Conservation (phyloP, 2,113 vertebrate species). For the Capreolus pygargus region DNA sequence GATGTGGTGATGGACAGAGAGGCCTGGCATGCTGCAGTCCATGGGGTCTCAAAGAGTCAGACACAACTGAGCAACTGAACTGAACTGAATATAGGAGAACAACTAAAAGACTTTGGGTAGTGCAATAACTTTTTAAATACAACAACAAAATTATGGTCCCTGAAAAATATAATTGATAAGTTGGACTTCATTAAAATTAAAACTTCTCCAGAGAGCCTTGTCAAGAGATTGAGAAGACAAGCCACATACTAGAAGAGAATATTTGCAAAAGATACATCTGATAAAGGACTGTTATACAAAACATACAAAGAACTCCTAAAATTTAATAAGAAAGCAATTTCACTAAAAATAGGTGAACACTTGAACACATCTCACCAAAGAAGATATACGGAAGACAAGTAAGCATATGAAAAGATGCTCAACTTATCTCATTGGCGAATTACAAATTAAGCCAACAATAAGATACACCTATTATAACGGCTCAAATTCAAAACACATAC, state of each 20-base stretch:
- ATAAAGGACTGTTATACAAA: too few species aligned
- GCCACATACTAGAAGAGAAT: neutral
- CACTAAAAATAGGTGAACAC: neutral
- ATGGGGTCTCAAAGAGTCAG: too few species aligned
- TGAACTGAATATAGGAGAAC: neutral
- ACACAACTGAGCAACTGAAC: too few species aligned
- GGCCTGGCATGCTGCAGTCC: too few species aligned
- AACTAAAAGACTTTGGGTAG: neutral
- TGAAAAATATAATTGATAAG: neutral
- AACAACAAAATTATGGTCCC: neutral
- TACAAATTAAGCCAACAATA: neutral
- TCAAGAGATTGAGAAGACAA: neutral
- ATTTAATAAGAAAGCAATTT: neutral
- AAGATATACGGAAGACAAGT: neutral
- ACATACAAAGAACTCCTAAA: neutral
- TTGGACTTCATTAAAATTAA: neutral
- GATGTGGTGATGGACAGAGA: too few species aligned
- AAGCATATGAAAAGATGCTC: neutral
- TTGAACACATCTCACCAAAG: neutral
- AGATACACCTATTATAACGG: neutral
- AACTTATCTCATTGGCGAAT: neutral
- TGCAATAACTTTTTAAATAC: neutral
- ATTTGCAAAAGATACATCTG: neutral
- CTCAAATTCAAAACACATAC: neutral
- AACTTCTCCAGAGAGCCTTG: neutral